These are phyloP conservation scores for Drosophila elegans DNA, from an alignment of 1,140 invertebrate species.

Conservation along the genomic window DNA sequence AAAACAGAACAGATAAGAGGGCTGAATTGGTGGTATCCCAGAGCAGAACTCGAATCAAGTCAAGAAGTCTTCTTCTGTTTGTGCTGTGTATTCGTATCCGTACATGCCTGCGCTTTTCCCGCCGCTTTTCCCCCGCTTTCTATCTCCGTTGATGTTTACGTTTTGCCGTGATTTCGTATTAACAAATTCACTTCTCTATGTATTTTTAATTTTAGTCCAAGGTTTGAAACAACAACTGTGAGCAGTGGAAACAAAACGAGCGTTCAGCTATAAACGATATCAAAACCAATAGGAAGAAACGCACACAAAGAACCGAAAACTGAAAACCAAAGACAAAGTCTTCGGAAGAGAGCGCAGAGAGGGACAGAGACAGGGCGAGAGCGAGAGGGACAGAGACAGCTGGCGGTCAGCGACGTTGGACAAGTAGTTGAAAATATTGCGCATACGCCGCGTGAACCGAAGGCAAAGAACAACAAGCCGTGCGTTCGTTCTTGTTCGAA, in stretches of 20 bases:
- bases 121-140: neutral
- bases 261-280: slow-evolving; percentile 66
- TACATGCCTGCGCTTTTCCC: slow-evolving; percentile 18
- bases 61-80: slow-evolving; percentile 5
- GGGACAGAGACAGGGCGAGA: slow-evolving; percentile 12
- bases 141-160: slow-evolving; percentile 56
- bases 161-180: slow-evolving; percentile 70
- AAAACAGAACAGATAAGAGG: slow-evolving; percentile 29
- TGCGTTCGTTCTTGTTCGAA: neutral
- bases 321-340: slow-evolving; percentile 47
- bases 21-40: neutral
- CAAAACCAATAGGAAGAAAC: slow-evolving; percentile 64
- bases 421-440: slow-evolving; percentile 60
- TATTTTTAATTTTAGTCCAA: slow-evolving; percentile 84
- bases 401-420: slow-evolving; percentile 49
- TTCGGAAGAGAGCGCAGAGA: slow-evolving; percentile 2
- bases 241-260: slow-evolving; percentile 5
- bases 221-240: slow-evolving; percentile 76
- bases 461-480: slow-evolving; percentile 30
- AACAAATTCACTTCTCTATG: slow-evolving; percentile 68
- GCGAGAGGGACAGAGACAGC: slow-evolving; percentile 18
- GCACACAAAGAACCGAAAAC: slow-evolving; percentile 42
- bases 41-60: slow-evolving; percentile 12
- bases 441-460: slow-evolving; percentile 74
- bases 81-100: slow-evolving; percentile 11